phyloP scores from a whole-genome alignment of 2,113 vertebrate species.

The Cochlearius cochlearius region DNA sequence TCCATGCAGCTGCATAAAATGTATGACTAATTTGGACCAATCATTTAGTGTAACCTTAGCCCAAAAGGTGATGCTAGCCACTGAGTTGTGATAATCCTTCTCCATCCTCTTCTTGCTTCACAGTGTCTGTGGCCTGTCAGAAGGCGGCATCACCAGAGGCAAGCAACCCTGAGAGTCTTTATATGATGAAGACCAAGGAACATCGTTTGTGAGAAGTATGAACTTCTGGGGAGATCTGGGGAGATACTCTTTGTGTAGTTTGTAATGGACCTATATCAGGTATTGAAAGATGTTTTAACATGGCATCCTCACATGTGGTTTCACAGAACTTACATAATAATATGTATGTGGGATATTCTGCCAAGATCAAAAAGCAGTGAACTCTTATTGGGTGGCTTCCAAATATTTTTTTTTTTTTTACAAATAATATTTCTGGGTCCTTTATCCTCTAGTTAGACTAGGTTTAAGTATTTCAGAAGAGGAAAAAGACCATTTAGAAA shows the following conservation, averaged over 20 bases:
- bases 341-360: background rate
- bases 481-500: constrained; percentile 70
- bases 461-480: background rate
- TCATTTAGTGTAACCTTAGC: background rate
- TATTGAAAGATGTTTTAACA: background rate
- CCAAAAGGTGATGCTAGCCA: background rate
- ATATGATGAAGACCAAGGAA: background rate
- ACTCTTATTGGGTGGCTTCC: background rate
- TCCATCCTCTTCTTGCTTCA: background rate
- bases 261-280: background rate
- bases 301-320: background rate
- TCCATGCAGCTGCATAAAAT: background rate
- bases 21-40: background rate
- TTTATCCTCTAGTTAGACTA: background rate
- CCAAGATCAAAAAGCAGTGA: background rate
- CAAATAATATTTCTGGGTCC: background rate
- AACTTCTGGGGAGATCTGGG: background rate
- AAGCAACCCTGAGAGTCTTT: background rate
- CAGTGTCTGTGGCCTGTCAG: background rate
- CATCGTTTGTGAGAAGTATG: background rate
- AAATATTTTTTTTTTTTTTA: background rate
- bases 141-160: background rate
- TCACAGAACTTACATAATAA: background rate
- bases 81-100: background rate
- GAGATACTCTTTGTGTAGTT: background rate